Base-by-base conservation (phyloP, 2,888 invertebrate species). In the Troides aeacus region DNA sequence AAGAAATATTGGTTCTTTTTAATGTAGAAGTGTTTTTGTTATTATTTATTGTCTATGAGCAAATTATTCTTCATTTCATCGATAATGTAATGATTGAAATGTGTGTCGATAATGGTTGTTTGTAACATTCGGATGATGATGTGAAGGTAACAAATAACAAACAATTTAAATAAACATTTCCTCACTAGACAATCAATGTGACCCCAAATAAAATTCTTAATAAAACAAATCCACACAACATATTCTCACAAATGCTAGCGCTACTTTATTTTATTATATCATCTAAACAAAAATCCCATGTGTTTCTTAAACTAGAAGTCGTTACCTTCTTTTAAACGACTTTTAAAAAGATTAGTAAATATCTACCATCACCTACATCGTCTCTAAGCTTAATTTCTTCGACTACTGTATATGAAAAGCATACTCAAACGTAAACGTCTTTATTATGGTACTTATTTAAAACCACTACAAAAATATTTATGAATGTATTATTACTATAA, bases 391-490 rank as follows among this genome's bases (percentile, higher is more conserved):
- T 74, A 76, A 80, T 85, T 76, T 83, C 84, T 74, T 86, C 76
- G 75, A 82, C 90, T 92, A 92, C 89, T 82, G 84, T 84, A 86
- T 84, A 86, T 85, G 80, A 87, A 82, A 90, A 90, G 89, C 90
- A 87, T 89, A 90, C 84, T 87, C 84, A 91, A 89, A 87, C 56
- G 66, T 66, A 70, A 66, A 66, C 36, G 30, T 50, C 21, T 50
- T 70, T 66, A 18, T 50, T 64, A 66, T 62, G 42, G 66, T 60
- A 62, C 57, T 62, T 57, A 66, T 66, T 60, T 62, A 70, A 70
- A 30, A 66, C 63, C 39, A 61, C 70, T 71, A 71, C 71, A 58
- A 42, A 42, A 64, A 50, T 64, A 57, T 66, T 67, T 64, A 67
- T 67, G 42, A 36, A 64, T 68, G 73, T 70, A 66, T 62, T 46